phyloP scores from a whole-genome alignment of 2,888 invertebrate species.

The Dione juno region DNA sequence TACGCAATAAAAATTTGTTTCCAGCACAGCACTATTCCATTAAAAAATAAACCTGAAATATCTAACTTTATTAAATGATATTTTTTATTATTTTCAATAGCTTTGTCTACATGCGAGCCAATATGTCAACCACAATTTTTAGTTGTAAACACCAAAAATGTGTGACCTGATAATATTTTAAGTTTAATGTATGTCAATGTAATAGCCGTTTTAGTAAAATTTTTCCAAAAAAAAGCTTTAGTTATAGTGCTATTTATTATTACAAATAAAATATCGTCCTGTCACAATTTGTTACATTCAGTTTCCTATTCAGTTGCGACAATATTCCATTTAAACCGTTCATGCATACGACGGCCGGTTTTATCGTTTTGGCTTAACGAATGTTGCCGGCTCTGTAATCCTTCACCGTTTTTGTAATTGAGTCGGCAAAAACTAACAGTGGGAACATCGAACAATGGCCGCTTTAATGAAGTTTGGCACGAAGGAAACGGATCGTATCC shows the following conservation, averaged over 20 bases:
- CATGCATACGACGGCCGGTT: slow-evolving; percentile 41
- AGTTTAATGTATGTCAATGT: background rate
- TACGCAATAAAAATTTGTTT: background rate
- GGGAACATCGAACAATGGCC: slow-evolving; percentile 64
- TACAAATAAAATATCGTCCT: slow-evolving; percentile 45
- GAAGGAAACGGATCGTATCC: slow-evolving; percentile 50
- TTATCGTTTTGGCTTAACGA: slow-evolving; percentile 44
- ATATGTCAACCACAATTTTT: slow-evolving; percentile 1
- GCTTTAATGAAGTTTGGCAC: slow-evolving; percentile 62
- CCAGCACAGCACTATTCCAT: background rate
- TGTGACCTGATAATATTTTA: slow-evolving; percentile 1
- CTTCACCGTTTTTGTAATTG: slow-evolving; percentile 60
- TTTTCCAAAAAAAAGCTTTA: background rate
- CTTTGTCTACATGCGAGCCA: background rate
- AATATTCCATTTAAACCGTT: slow-evolving; percentile 40
- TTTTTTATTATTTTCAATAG: background rate
- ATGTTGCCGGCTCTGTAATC: slow-evolving; percentile 55
- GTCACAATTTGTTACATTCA: slow-evolving; percentile 45
- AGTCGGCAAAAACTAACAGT: slow-evolving; percentile 66
- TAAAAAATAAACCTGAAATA: background rate
- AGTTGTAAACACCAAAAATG: background rate
- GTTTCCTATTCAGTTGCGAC: slow-evolving; percentile 48
- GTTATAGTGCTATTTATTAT: slow-evolving; percentile 17
- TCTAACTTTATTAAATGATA: background rate
- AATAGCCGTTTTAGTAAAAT: background rate